Base-by-base conservation (phyloP, 2,113 vertebrate genomes). In the Petaurus breviceps region DNA sequence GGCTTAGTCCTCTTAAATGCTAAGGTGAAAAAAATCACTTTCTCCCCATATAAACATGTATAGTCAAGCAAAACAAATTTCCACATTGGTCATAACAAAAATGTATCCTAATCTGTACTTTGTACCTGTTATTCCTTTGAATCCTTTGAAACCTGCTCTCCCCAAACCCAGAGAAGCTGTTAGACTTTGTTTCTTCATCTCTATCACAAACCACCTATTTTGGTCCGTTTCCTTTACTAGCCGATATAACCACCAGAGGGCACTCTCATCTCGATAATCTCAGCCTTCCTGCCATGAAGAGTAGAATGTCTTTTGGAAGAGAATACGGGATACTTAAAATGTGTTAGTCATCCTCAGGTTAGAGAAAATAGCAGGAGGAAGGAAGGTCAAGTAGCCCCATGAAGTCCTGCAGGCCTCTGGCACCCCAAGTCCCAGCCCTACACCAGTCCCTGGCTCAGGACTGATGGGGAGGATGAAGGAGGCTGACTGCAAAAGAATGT, bases 191-290 rank as follows among this genome's bases (percentile, higher is more conserved):
- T 23, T 55, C 55, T 57, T 61, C 55, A 37, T 37, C 57, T 37
- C 12, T 31, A 61, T 61, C 28, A 61, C 28, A 68, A 68, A 68
- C 57, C 28, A 61, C 28, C 26, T 31, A 28, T 31, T 61, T 68
- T 37, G 9, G 5, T 68, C 14, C 8, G 31, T 68, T 31, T 68
- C 11, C 57, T 68, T 68, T 43, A 84, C 16, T 84, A 77, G 37
- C 37, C 68, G 7, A 77, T 43, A 22, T 77, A 0, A 68, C 93
- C 97, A 94, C 96, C 90, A 97, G 97, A 92, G 91, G 97, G 96
- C 93, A 43, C 26, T 24, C 54, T 92, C 93, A 25, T 54, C 57
- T 51, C 50, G 52, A 50, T 46, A 92, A 25, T 50, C n/a, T 11
- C 37, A 1, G 22, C n/a, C n/a, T 84, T 43, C 16, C 37, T 84